Evolutionary conservation across 1,140 invertebrate species (phyloP), one percentile per base, ranked within the genome.

Genomic region (Lepidurus packardi): DNA sequence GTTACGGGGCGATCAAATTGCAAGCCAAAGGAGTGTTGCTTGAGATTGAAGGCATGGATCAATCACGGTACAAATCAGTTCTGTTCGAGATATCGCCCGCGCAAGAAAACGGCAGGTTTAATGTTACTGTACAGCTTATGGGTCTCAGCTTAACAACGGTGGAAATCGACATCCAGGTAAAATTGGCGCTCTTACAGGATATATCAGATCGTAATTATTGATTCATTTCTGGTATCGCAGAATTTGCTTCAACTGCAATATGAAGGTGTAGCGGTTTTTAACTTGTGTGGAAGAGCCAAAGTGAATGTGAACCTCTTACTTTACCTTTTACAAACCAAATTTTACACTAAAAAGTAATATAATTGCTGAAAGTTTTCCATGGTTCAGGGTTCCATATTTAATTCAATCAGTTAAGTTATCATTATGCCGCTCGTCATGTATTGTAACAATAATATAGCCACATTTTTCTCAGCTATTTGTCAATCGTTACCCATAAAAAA

Each of bases 301-400:
- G 88, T 93, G 75, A 93, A 93, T 82, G 91, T 93, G 25, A 93
- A 94, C 84, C 86, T 93, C 43, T 85, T 93, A 8, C 87, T 94
- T 73, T 91, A 91, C 84, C 87, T 94, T 76, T 85, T 94, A 13
- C 93, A 93, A 84, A 89, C 89, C 78, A 94, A 94, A 84, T 93
- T 93, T 85, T 93, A 93, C 83, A 89, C 90, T 53, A 90, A 91
- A 83, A 85, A 82, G 25, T 79, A 73, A 80, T 65, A 34, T 34
- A 34, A 4, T 34, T 34, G 34, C 34, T 34, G 2, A 34, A 34
- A 34, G 34, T 34, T 34, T 34, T 4, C 34, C 34, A 34, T 34
- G 34, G 34, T 34, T 34, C 34, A 34, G 34, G 34, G 34, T 34
- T 34, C 34, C 34, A 34, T 34, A 34, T 34, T 34, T 34, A 34